Conservation (phyloP, 2,113 vertebrate genomes). For the Lynx canadensis region DNA sequence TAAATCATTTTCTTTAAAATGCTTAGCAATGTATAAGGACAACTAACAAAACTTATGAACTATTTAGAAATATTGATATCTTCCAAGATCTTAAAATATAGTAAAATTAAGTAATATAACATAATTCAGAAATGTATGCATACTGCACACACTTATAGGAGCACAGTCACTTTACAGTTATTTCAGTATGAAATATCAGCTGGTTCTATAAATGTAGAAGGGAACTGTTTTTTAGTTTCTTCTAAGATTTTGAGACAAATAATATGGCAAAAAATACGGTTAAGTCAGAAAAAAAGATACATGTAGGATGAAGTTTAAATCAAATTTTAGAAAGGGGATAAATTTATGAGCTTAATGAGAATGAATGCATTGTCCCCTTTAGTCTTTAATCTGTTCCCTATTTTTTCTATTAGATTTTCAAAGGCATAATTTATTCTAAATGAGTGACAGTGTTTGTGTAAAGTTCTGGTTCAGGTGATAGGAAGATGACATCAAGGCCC, state of each 20-base stretch:
- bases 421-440: not conserved
- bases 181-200: not conserved
- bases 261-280: not conserved
- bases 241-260: not conserved
- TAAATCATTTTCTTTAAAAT: not conserved
- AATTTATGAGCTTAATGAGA: not conserved
- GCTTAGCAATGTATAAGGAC: not conserved
- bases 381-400: not conserved
- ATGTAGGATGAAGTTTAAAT: not conserved
- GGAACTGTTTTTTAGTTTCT: not conserved
- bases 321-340: not conserved
- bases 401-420: not conserved
- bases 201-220: not conserved
- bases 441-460: not conserved
- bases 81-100: not conserved
- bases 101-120: not conserved
- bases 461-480: not conserved
- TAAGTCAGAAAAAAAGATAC: not conserved
- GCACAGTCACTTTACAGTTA: not conserved
- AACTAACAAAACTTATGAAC: not conserved
- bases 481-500: not conserved
- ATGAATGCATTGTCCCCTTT: not conserved
- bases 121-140: not conserved
- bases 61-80: not conserved
- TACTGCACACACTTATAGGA: not conserved